These are phyloP conservation scores for Dinomys branickii DNA, from an alignment of 2,113 vertebrate genomes.

Conservation along the genomic window DNA sequence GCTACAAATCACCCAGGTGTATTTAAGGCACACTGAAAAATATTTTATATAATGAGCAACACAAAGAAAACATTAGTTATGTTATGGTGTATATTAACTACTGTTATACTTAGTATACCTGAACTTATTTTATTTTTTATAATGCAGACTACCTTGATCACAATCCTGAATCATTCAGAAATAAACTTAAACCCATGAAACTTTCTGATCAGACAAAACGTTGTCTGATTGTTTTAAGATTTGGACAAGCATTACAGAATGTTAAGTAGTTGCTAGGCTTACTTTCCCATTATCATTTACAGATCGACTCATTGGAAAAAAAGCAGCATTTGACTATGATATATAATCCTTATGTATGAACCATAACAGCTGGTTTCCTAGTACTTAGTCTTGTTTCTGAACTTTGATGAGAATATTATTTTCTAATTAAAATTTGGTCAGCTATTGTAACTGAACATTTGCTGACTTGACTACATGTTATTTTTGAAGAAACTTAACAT, in stretches of 20 bases:
- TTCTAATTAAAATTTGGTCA: constrained; percentile 76
- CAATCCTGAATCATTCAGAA: not conserved
- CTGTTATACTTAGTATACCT: not conserved
- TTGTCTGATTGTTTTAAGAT: constrained; percentile 12
- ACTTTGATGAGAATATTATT: constrained; percentile 74
- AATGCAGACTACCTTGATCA: not conserved
- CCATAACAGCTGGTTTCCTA: too few relatives aligned
- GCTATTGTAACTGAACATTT: constrained; percentile 73
- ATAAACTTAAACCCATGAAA: not conserved
- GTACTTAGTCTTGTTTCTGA: constrained; percentile 73
- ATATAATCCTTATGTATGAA: too few relatives aligned
- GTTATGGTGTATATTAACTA: not conserved
- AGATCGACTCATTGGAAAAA: constrained; percentile 56
- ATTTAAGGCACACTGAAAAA: not conserved
- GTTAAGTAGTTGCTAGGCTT: constrained; percentile 19
- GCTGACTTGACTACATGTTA: constrained; percentile 48
- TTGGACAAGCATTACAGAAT: not conserved
- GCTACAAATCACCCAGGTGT: not conserved
- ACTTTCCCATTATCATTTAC: constrained; percentile 65
- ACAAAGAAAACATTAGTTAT: not conserved
- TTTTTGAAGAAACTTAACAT: constrained; percentile 61
- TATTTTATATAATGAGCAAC: not conserved
- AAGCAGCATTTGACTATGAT: constrained; percentile 62
- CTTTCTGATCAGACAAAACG: not conserved
- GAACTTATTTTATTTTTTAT: constrained; percentile 3